Evolutionary conservation across 1,140 invertebrate species (phyloP).

Genomic region (Aphelenchoides besseyi): DNA sequence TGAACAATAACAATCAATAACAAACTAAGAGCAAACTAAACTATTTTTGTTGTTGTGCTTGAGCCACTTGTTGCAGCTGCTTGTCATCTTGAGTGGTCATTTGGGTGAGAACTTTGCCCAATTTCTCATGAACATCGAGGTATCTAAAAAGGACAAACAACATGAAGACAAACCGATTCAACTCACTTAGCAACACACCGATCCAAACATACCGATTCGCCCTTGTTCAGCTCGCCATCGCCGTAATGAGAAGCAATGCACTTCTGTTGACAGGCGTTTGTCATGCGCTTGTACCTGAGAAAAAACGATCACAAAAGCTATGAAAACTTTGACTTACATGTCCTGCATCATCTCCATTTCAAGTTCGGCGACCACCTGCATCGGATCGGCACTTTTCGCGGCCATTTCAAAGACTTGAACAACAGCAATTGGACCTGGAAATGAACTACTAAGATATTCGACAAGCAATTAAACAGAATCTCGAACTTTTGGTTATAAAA

Average conservation of each 20-base stretch:
- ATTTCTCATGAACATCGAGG: constrained; percentile 46
- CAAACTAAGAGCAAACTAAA: not conserved
- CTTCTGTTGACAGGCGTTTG: constrained; percentile 43
- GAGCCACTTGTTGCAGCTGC: constrained; percentile 29
- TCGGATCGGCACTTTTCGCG: constrained; percentile 1
- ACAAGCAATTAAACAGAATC: not conserved
- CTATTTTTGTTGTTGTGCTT: constrained; percentile 21
- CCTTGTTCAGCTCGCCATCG: constrained; percentile 47
- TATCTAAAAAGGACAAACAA: constrained; percentile 19
- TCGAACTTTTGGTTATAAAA: no score
- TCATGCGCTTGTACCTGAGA: constrained; percentile 44
- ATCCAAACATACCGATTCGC: constrained; percentile 47
- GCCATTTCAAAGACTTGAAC: not conserved
- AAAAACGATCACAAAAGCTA: not conserved
- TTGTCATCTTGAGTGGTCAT: constrained; percentile 52
- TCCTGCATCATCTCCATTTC: constrained; percentile 34
- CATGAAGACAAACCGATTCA: not conserved
- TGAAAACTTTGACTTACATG: constrained; percentile 15
- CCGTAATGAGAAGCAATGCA: constrained; percentile 42
- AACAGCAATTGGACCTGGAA: no score
- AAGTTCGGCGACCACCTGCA: constrained; percentile 25
- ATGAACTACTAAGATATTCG: no score
- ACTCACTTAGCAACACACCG: constrained; percentile 45
- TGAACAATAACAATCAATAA: constrained; percentile 17
- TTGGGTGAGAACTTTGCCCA: constrained; percentile 50